Conservation (phyloP, 2,888 invertebrate species). For the Aleiodes leptofemur region DNA sequence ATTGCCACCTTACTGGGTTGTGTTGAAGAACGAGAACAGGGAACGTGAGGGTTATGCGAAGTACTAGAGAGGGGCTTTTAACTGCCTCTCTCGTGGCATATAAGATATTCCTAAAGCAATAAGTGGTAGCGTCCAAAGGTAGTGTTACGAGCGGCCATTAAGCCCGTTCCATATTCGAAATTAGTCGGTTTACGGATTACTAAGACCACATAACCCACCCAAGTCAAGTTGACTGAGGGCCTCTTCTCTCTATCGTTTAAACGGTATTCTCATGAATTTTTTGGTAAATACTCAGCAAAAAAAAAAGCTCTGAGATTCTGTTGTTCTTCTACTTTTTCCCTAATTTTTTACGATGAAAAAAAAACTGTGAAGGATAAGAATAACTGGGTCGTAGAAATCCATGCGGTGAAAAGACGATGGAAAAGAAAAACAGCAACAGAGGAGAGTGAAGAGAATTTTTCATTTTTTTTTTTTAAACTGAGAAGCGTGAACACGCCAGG, state of each 20-base stretch:
- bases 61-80: slow-evolving; percentile 11
- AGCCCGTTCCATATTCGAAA: slow-evolving; percentile 38
- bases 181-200: slow-evolving; percentile 41
- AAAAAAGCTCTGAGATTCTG: neutral
- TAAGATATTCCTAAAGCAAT: slow-evolving; percentile 41
- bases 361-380: neutral
- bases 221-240: neutral
- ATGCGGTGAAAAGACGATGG: neutral
- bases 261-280: neutral
- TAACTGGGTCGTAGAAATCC: neutral
- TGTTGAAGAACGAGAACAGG: neutral
- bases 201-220: slow-evolving; percentile 19
- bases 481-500: slow-evolving; percentile 40
- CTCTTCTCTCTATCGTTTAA: neutral
- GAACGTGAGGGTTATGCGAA: slow-evolving; percentile 17
- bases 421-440: neutral
- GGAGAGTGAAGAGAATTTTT: neutral
- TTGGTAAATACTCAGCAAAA: neutral
- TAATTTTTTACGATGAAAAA: neutral
- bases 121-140: slow-evolving; percentile 24
- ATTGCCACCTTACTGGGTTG: slow-evolving; percentile 8
- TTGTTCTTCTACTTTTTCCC: neutral
- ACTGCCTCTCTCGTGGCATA: slow-evolving; percentile 31
- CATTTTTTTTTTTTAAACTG: neutral
- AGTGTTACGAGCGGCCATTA: slow-evolving; percentile 38